Base-by-base conservation (phyloP, 2,113 vertebrate species). In the Pygoscelis antarcticus region DNA sequence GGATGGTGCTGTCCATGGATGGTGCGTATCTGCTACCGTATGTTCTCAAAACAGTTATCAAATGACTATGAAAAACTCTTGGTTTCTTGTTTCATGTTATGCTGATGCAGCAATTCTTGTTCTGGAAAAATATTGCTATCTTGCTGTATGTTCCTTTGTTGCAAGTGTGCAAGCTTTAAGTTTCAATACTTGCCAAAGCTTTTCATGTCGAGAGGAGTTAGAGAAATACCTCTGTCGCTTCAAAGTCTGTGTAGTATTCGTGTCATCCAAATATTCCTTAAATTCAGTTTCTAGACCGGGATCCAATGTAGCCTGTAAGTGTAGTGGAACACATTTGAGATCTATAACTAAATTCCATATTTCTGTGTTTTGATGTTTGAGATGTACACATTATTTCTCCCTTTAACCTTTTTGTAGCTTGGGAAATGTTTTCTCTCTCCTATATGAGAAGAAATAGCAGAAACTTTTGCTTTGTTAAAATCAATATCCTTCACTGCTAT, bases 21-120 rank as follows among this genome's bases (percentile, higher is more conserved):
- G 23, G 23, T 40, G 46, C 0, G 0, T 46, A 6, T 61, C 88
- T 87, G 68, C 64, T 87, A 9, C 42, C 9, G 3, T 19, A 4
- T 34, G 4, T 60, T 89, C 30, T 81, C 62, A 65, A 47, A 77
- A 30, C 26, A 65, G 18, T 40, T 61, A 25, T 3, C 38, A 72
- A 68, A 69, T 68, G 32, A 23, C 27, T 64, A 1, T 16, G 7
- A 29, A 55, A 46, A 79, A 5, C 25, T 66, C 17, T 68, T 65
- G 23, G 9, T 13, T 79, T 94, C 52, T 57, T 87, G 6, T 61
- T 86, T 72, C 16, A 13, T 91, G 77, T 75, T 40, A 29, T 61
- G 61, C 54, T 70, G 44, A 70, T 77, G 18, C 32, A 75, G 51
- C 40, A 77, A 13, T 71, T 92, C 19, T 8, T 76, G 6, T 60